phyloP scores from a whole-genome alignment of 2,888 invertebrate genomes.

The Pachliopta kotzebuea region DNA sequence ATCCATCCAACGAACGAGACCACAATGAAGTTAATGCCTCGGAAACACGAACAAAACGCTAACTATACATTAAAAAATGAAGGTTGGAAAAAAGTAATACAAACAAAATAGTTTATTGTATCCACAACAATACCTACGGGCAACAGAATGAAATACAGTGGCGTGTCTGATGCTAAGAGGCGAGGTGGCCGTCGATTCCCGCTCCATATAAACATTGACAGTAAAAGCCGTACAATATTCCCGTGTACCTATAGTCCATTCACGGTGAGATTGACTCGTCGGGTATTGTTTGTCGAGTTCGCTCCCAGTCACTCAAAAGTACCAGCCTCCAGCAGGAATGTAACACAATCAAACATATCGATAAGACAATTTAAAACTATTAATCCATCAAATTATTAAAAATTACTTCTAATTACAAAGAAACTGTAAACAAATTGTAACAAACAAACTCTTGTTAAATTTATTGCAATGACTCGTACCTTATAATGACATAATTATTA shows the following conservation, averaged over 20 bases:
- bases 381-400: not conserved
- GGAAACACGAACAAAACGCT: conserved; percentile 11
- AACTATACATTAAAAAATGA: conserved; percentile 17
- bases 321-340: conserved; percentile 53
- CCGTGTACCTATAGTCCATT: conserved; percentile 42
- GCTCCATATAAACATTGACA: conserved; percentile 39
- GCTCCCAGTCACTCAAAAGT: conserved; percentile 76
- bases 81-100: conserved; percentile 2
- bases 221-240: conserved; percentile 41
- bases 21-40: not conserved
- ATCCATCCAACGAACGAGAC: too few relatives aligned
- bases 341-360: conserved; percentile 29
- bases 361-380: not conserved
- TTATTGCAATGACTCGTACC: too few relatives aligned
- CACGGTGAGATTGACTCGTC: conserved; percentile 65
- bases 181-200: conserved; percentile 46
- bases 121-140: conserved; percentile 15
- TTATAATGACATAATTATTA: too few relatives aligned
- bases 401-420: not conserved
- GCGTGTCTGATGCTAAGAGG: conserved; percentile 28
- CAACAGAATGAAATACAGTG: conserved; percentile 25
- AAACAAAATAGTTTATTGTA: conserved; percentile 20
- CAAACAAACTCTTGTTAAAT: too few relatives aligned
- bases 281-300: conserved; percentile 70
- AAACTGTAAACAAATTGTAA: not conserved